These are phyloP conservation scores for Palythoa caribaeorum DNA, from an alignment of 92 coral and sea anemone genomes.

Conservation along the genomic window DNA sequence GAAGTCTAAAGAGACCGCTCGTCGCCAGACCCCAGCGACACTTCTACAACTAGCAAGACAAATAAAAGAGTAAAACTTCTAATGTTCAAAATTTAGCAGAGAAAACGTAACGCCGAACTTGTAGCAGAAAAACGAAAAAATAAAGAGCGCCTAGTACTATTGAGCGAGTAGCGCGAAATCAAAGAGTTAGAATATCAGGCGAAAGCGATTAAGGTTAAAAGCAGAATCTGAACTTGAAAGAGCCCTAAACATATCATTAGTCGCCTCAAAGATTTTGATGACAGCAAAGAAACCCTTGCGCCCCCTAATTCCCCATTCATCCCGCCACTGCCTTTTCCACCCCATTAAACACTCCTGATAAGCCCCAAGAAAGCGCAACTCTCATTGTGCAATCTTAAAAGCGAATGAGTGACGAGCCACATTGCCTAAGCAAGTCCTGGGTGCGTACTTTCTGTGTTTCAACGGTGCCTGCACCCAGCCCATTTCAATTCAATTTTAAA, in stretches of 20 bases:
- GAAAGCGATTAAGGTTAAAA: slow-evolving; percentile 38
- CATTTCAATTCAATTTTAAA: background rate
- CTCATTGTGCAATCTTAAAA: background rate
- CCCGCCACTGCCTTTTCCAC: background rate
- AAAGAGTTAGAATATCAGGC: slow-evolving; percentile 49
- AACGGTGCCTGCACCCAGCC: background rate
- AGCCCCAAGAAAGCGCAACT: background rate
- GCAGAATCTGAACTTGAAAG: background rate
- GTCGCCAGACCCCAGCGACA: background rate
- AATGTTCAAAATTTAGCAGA: slow-evolving; percentile 17
- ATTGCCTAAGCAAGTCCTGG: slow-evolving; percentile 20
- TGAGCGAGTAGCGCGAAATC: slow-evolving; percentile 30
- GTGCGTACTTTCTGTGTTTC: slow-evolving; percentile 21
- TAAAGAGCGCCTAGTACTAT: slow-evolving; percentile 29
- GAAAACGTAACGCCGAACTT: slow-evolving; percentile 5
- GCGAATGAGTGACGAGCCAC: background rate
- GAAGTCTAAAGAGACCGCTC: no score
- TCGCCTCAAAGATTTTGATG: slow-evolving; percentile 45
- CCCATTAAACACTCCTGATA: background rate
- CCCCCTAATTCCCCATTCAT: background rate
- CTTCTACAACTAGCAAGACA: slow-evolving; percentile 20
- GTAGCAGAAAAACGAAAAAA: slow-evolving; percentile 22
- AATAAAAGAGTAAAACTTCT: slow-evolving; percentile 23
- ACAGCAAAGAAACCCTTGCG: background rate
- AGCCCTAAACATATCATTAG: background rate